Conservation (phyloP, 2,888 invertebrate genomes). For the Muschampia plurimacula region DNA sequence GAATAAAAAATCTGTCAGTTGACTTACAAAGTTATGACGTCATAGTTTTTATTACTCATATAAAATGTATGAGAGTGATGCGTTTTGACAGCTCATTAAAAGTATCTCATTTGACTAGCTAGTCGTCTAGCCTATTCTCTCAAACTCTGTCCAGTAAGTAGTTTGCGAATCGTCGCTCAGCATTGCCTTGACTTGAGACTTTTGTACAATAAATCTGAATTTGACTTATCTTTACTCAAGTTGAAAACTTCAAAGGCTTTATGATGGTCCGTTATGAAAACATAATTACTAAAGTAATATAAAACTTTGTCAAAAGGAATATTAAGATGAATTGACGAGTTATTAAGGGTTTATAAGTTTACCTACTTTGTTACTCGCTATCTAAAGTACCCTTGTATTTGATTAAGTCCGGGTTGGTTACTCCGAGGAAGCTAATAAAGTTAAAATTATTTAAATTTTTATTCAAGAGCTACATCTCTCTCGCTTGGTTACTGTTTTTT, state of each 20-base stretch:
- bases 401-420: neutral
- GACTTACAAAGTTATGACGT: no score
- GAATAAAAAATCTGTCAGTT: no score
- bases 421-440: neutral
- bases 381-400: conserved; percentile 14
- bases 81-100: no score
- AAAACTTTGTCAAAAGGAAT: conserved; percentile 27
- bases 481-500: neutral
- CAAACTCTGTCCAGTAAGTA: neutral
- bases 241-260: conserved; percentile 29
- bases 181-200: neutral
- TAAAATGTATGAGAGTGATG: no score
- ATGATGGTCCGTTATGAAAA: conserved; percentile 31
- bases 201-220: conserved; percentile 27
- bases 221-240: conserved; percentile 33
- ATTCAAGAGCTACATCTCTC: neutral
- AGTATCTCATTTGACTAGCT: no score
- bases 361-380: conserved; percentile 24
- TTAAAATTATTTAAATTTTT: conserved; percentile 1
- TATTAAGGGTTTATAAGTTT: conserved; percentile 19
- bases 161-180: neutral
- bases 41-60: no score
- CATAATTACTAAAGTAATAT: conserved; percentile 31
- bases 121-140: neutral
- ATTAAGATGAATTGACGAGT: conserved; percentile 29